Percentiles rank a stretch among this genome's conserved stretches.
phyloP scores from a whole-genome alignment of 2,888 invertebrate species.

The Spicauda simplicius region DNA sequence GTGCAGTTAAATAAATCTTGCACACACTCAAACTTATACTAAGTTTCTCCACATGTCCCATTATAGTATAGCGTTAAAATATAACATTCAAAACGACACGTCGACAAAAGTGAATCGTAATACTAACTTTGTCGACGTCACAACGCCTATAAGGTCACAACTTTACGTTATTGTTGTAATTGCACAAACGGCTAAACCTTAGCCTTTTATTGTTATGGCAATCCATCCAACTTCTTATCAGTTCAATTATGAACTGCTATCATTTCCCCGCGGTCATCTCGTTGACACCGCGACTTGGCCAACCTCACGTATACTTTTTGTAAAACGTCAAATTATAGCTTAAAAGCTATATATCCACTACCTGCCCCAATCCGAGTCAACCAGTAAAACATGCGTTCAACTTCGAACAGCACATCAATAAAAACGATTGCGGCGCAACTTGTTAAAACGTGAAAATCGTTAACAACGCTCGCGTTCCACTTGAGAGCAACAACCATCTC shows the following conservation, averaged over 20 bases:
- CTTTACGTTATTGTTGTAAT: conserved; percentile 16
- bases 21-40: conserved; percentile 20
- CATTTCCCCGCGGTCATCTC: background rate
- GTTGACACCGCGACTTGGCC: background rate
- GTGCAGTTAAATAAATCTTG: conserved; percentile 32
- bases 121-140: conserved; percentile 26
- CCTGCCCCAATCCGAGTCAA: background rate
- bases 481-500: background rate
- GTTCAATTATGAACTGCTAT: conserved; percentile 2
- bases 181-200: conserved; percentile 1
- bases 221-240: background rate
- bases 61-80: conserved; percentile 9
- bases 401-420: background rate
- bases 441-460: background rate
- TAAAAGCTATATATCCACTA: background rate
- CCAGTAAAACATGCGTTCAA: background rate
- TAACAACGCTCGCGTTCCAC: background rate
- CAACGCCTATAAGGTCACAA: conserved; percentile 23
- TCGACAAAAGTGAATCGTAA: conserved; percentile 20
- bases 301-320: background rate
- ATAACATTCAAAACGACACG: background rate
- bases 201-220: conserved; percentile 16
- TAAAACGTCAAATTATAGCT: background rate
- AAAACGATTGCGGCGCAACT: background rate
- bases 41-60: conserved; percentile 8